phyloP scores from a whole-genome alignment of 2,888 invertebrate genomes.

The Eilema sororculum region DNA sequence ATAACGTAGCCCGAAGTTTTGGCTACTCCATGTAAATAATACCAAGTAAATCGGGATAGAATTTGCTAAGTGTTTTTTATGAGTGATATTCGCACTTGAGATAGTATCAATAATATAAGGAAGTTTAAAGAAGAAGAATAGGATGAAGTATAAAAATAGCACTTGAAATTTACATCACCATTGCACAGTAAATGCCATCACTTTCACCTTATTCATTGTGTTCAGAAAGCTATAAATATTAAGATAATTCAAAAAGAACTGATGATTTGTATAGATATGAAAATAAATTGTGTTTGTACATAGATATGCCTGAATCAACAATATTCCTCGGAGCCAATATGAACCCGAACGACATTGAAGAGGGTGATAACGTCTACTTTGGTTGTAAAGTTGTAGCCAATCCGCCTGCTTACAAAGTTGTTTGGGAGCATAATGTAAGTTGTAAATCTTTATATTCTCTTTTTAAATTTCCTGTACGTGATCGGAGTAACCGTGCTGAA shows the following conservation, averaged over 20 bases:
- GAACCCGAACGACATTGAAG: constrained; percentile 85
- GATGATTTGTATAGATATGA: constrained; percentile 8
- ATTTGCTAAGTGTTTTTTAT: too few species aligned
- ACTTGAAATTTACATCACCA: neutral
- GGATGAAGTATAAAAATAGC: too few species aligned
- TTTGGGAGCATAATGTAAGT: constrained; percentile 86
- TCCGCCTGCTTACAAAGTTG: constrained; percentile 84
- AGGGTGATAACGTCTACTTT: constrained; percentile 85
- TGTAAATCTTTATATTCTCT: constrained; percentile 31
- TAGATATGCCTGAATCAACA: constrained; percentile 79
- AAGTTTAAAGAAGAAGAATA: too few species aligned
- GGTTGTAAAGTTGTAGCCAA: constrained; percentile 82
- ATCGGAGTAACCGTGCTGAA: constrained; percentile 5
- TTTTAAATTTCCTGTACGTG: constrained; percentile 23
- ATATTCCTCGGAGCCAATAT: constrained; percentile 81
- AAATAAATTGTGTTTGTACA: constrained; percentile 32
- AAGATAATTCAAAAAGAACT: neutral
- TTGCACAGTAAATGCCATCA: neutral
- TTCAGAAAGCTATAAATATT: neutral
- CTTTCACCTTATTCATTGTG: neutral
- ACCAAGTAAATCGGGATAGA: too few species aligned
- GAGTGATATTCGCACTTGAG: too few species aligned
- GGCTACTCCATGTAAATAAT: too few species aligned
- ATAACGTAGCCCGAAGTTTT: too few species aligned
- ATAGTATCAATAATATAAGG: too few species aligned